Percentiles rank a stretch among this genome's conserved stretches.
Evolutionary conservation across 1,140 invertebrate genomes (phyloP).

Genomic region (Campoletis sonorensis): DNA sequence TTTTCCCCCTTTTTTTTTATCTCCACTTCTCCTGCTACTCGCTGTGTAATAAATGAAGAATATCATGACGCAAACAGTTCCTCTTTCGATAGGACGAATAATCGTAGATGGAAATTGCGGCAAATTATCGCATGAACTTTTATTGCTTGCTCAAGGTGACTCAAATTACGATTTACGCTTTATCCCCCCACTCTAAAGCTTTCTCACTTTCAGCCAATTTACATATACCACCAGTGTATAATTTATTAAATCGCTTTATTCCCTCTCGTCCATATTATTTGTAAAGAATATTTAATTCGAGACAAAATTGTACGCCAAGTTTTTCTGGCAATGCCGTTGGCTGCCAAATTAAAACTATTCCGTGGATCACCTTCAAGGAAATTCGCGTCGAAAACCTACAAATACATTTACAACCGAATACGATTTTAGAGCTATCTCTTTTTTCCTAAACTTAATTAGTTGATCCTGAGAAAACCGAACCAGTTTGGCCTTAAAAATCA

Average conservation of each 20-base stretch:
- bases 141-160: not conserved
- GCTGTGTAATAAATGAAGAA: no score
- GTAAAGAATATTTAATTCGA: not conserved
- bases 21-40: no score
- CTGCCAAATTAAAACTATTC: slow-evolving; percentile 47
- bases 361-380: not conserved
- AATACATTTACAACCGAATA: no score
- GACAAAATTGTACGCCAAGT: not conserved
- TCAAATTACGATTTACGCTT: not conserved
- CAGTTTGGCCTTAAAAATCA: no score
- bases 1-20: slow-evolving; percentile 18
- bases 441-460: no score
- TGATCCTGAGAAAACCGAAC: no score
- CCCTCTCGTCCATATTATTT: not conserved
- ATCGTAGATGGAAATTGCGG: not conserved
- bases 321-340: slow-evolving; percentile 41
- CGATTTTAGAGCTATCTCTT: no score
- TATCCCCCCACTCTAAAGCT: not conserved
- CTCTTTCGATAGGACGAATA: no score
- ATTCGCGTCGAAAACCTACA: not conserved
- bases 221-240: not conserved
- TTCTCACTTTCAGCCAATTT: not conserved
- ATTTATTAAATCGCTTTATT: slow-evolving; percentile 11
- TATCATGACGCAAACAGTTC: no score
- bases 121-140: no score